phyloP scores from a whole-genome alignment of 1,140 invertebrate genomes.

The Brachionus plicatilis region DNA sequence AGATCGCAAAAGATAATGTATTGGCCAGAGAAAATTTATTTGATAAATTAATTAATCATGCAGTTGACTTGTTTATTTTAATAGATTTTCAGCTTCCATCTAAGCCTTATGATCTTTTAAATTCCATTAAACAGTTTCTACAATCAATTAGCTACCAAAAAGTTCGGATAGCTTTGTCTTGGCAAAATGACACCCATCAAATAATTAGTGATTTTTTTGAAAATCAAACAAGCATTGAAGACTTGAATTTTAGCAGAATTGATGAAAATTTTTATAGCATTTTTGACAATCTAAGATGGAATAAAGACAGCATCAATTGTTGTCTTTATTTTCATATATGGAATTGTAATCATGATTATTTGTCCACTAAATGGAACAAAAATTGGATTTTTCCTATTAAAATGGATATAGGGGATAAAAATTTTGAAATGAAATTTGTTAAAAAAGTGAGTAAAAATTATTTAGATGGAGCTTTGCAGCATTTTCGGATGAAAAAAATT shows the following conservation, averaged over 20 bases:
- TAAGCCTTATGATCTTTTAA: background rate
- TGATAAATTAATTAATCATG: background rate
- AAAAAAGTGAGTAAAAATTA: background rate
- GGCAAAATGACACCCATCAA: background rate
- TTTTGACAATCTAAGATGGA: background rate
- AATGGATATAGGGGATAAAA: background rate
- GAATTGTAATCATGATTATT: background rate
- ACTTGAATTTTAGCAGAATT: background rate
- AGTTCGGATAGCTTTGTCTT: background rate
- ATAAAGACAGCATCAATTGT: background rate
- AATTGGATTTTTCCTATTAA: background rate
- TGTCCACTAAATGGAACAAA: background rate
- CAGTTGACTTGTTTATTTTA: background rate
- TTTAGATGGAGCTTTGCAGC: background rate
- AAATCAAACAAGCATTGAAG: background rate
- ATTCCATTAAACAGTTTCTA: background rate
- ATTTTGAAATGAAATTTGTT: background rate
- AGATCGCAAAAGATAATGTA: background rate
- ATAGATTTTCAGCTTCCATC: background rate
- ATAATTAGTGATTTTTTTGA: background rate
- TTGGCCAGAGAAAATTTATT: background rate
- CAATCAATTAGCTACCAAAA: background rate
- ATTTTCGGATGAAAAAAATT: background rate
- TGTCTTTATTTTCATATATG: background rate
- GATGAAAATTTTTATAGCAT: background rate